A percentile compares a stretch with the other conserved stretches of the same genome.
These are phyloP conservation scores for Tor tambroides DNA, from an alignment of 2,113 vertebrate species.

Conservation along the genomic window DNA sequence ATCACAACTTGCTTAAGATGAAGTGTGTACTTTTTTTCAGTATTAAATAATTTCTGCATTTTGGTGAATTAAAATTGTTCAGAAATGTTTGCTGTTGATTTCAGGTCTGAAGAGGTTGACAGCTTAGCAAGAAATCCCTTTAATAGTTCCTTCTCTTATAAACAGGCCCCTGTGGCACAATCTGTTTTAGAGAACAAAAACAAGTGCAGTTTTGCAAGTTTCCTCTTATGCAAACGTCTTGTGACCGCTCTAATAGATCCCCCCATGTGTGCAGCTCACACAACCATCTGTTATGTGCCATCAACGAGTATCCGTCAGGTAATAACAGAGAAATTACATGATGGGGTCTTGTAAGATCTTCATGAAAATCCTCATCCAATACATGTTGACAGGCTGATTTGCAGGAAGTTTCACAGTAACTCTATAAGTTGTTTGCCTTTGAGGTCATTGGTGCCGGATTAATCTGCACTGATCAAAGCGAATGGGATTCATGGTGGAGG, in stretches of 20 bases:
- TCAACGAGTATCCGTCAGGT: not conserved
- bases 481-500: not conserved
- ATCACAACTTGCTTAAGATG: not conserved
- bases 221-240: slow-evolving; percentile 20
- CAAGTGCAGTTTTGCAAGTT: not conserved
- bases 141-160: not conserved
- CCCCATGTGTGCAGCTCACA: slow-evolving; percentile 21
- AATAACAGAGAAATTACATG: slow-evolving; percentile 11
- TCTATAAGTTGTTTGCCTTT: slow-evolving; percentile 23
- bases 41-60: too few species aligned
- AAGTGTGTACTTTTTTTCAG: not conserved
- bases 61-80: not conserved
- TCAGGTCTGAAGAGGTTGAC: not conserved
- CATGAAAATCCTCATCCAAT: not conserved
- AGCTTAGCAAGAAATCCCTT: not conserved
- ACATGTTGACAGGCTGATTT: not conserved
- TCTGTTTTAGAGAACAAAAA: slow-evolving; percentile 23
- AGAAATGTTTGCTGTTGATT: not conserved
- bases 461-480: slow-evolving; percentile 1
- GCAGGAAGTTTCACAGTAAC: not conserved
- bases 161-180: not conserved
- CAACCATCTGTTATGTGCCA: slow-evolving; percentile 2
- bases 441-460: slow-evolving; percentile 9
- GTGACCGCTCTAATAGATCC: slow-evolving; percentile 18
- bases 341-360: slow-evolving; percentile 1